Conservation (phyloP, 1,140 invertebrate species). For the Holotrichia oblita region DNA sequence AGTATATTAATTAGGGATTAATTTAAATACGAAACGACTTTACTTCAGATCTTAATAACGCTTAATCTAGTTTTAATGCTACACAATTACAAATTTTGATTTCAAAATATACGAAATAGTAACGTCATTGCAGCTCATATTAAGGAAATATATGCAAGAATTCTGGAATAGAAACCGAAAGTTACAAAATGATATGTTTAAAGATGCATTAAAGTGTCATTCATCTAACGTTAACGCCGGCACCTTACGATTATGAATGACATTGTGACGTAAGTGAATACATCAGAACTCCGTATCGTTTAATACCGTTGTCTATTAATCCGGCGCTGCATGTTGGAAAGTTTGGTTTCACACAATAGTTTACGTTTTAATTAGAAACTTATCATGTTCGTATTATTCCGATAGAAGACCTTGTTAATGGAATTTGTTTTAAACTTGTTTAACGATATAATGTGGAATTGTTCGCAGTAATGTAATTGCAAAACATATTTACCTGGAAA, state of each 20-base stretch:
- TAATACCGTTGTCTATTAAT: background rate
- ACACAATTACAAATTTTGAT: slow-evolving; percentile 36
- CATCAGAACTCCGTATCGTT: background rate
- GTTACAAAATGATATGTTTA: slow-evolving; percentile 22
- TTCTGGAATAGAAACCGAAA: slow-evolving; percentile 14
- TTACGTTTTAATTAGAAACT: background rate
- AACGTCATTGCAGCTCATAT: background rate
- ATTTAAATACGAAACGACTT: slow-evolving; percentile 22
- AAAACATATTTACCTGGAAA: too few species aligned
- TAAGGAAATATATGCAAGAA: slow-evolving; percentile 34
- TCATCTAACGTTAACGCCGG: slow-evolving; percentile 12
- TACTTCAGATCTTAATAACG: background rate
- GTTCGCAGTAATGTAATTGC: too few species aligned
- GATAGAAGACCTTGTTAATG: background rate
- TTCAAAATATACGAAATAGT: background rate
- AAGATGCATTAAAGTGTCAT: slow-evolving; percentile 20
- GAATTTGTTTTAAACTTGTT: slow-evolving; percentile 2
- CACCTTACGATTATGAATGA: slow-evolving; percentile 14
- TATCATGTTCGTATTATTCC: background rate
- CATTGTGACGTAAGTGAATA: slow-evolving; percentile 1
- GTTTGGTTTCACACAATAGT: background rate
- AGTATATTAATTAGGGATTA: slow-evolving; percentile 14
- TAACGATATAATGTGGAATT: background rate
- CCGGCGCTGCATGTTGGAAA: background rate
- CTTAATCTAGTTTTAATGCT: slow-evolving; percentile 40